Conservation (phyloP, 92 coral and sea anemone species). For the Zoanthus gigantus region DNA sequence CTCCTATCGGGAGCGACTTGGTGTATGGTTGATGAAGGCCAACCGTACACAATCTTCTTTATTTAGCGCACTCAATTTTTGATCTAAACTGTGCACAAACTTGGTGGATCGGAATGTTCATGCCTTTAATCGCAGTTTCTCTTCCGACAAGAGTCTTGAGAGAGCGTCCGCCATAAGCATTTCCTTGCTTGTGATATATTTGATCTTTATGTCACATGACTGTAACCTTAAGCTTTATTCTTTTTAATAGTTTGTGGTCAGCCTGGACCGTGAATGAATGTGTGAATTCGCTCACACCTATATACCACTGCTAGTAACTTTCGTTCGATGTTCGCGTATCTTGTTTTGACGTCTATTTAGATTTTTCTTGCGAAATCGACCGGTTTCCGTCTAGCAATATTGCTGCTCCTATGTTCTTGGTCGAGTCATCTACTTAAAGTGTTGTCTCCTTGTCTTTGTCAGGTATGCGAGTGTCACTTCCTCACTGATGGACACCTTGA, state of each 20-base stretch:
- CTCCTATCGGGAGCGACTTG: not conserved
- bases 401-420: conserved; percentile 42
- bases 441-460: conserved; percentile 12
- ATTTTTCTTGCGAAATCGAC: conserved; percentile 41
- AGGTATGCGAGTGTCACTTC: conserved; percentile 44
- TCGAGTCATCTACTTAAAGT: conserved; percentile 36
- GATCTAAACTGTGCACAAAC: not conserved
- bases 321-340: conserved; percentile 21
- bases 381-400: conserved; percentile 38
- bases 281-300: conserved; percentile 56
- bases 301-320: conserved; percentile 50
- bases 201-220: not conserved
- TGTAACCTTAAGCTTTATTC: conserved; percentile 28
- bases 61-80: not conserved
- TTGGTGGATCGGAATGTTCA: not conserved
- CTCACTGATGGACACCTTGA: conserved; percentile 32
- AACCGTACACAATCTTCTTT: not conserved
- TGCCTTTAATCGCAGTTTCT: not conserved
- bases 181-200: conserved; percentile 1
- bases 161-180: conserved; percentile 59
- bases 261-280: conserved; percentile 47
- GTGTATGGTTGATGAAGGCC: not conserved
- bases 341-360: conserved; percentile 16
- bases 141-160: conserved; percentile 34
- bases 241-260: conserved; percentile 50